phyloP scores from a whole-genome alignment of 2,113 vertebrate genomes.

The Proteles cristata region DNA sequence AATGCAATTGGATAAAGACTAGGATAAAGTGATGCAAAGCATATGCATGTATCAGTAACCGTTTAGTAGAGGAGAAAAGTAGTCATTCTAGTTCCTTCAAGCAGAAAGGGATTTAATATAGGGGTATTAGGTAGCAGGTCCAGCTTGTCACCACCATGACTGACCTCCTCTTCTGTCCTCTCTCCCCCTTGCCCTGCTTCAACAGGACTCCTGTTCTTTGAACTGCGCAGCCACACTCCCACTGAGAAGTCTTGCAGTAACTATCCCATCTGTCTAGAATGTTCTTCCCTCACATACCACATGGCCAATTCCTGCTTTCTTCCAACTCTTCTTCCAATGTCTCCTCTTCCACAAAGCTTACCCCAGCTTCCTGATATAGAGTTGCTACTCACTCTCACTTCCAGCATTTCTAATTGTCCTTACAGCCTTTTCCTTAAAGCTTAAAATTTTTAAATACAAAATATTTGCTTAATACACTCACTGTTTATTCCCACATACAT shows the following conservation, averaged over 20 bases:
- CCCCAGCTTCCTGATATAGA: not conserved
- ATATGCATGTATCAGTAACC: not conserved
- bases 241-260: not conserved
- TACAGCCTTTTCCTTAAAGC: not conserved
- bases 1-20: not conserved
- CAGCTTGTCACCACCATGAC: not conserved
- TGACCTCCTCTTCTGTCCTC: not conserved
- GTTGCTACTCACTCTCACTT: not conserved
- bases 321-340: not conserved
- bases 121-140: not conserved
- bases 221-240: not conserved
- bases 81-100: slow-evolving; percentile 14
- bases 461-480: not conserved
- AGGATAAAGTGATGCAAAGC: not conserved
- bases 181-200: not conserved
- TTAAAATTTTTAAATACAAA: not conserved
- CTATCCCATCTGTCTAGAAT: not conserved
- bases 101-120: slow-evolving; percentile 52
- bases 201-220: not conserved
- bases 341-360: not conserved
- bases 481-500: not conserved
- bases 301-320: not conserved
- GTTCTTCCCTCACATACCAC: not conserved
- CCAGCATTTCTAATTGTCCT: not conserved
- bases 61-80: not conserved